Conservation (phyloP, 2,797 vertebrate species). For the Myripristis jacobus region DNA sequence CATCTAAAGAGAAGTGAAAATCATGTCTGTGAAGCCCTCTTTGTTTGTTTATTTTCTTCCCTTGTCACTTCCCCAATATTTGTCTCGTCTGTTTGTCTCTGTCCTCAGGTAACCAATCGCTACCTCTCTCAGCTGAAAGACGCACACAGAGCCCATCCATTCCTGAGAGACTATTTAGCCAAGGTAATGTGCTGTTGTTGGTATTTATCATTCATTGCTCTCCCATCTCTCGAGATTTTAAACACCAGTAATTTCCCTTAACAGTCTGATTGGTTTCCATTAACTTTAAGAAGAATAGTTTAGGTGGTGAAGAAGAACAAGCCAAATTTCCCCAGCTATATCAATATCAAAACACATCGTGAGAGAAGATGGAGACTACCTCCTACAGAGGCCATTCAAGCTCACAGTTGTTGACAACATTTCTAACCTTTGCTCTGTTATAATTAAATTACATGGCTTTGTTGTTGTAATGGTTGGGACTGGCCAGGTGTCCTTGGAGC, state of each 20-base stretch:
- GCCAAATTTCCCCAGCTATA: not conserved
- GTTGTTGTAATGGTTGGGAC: conserved; percentile 34
- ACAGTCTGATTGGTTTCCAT: too few relatives aligned
- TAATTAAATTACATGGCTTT: conserved; percentile 13
- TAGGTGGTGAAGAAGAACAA: not conserved
- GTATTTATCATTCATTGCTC: not conserved
- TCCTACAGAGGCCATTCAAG: not conserved
- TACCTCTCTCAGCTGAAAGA: conserved; percentile 97
- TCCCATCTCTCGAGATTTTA: not conserved
- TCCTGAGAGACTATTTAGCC: conserved; percentile 93
- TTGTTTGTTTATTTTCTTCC: not conserved
- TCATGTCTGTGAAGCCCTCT: not conserved
- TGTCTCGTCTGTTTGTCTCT: conserved; percentile 22
- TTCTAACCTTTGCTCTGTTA: conserved; percentile 36
- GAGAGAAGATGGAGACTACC: not conserved
- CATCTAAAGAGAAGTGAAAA: not conserved
- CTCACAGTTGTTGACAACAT: conserved; percentile 8
- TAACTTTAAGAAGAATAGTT: not conserved
- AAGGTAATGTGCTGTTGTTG: conserved; percentile 84
- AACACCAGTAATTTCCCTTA: not conserved
- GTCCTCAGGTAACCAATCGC: conserved; percentile 91
- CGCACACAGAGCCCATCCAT: conserved; percentile 91
- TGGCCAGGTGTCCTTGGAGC: conserved; percentile 47
- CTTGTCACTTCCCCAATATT: not conserved
- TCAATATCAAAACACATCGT: not conserved